Evolutionary conservation across 2,797 vertebrate species (phyloP).

Genomic region (Thunnus albacares): DNA sequence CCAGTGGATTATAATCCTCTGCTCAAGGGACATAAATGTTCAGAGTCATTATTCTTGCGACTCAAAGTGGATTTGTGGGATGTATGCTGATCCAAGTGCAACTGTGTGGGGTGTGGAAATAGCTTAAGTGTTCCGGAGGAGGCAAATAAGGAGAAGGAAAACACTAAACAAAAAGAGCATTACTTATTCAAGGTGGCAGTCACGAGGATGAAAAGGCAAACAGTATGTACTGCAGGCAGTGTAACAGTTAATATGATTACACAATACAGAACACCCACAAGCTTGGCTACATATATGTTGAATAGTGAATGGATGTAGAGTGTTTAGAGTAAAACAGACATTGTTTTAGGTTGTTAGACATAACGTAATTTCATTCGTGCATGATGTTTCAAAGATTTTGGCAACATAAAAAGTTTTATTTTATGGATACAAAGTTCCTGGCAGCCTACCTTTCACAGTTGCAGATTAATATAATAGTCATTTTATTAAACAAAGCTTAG

Average conservation of each 20-base stretch:
- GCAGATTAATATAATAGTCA: background rate
- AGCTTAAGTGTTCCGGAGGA: slow-evolving; percentile 59
- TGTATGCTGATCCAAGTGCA: slow-evolving; percentile 57
- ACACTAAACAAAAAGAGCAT: slow-evolving; percentile 47
- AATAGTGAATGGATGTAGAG: slow-evolving; percentile 4
- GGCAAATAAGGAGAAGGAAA: slow-evolving; percentile 52
- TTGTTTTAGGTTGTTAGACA: background rate
- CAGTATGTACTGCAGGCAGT: slow-evolving; percentile 34
- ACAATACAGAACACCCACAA: slow-evolving; percentile 52
- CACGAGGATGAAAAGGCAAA: slow-evolving; percentile 25
- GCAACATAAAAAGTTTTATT: background rate
- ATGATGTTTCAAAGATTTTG: background rate
- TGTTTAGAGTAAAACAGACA: background rate
- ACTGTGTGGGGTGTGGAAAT: slow-evolving; percentile 70
- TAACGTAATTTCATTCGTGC: background rate
- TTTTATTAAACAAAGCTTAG: slow-evolving; percentile 15
- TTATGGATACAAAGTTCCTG: background rate
- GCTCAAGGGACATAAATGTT: slow-evolving; percentile 54
- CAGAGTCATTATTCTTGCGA: slow-evolving; percentile 61
- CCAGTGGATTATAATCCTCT: slow-evolving; percentile 65
- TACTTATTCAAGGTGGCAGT: slow-evolving; percentile 50
- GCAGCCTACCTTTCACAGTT: background rate
- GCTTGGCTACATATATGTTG: slow-evolving; percentile 9
- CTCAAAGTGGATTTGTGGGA: slow-evolving; percentile 61
- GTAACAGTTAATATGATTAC: slow-evolving; percentile 54